Conservation (phyloP, 2,888 invertebrate species). For the Campoletis raptor region DNA sequence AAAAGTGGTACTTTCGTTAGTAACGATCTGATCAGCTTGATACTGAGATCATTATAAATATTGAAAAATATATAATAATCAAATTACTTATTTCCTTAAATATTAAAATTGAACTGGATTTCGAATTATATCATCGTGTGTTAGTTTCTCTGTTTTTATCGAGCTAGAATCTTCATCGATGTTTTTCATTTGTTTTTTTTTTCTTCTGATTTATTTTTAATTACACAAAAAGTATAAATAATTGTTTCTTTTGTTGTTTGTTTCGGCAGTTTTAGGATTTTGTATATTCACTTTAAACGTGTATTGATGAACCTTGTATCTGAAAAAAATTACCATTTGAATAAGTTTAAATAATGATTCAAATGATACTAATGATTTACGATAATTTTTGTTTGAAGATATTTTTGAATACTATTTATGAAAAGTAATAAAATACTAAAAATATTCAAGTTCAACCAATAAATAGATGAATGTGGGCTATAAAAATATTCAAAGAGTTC, state of each 20-base stretch:
- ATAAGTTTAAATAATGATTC: neutral
- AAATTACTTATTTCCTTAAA: neutral
- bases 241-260: neutral
- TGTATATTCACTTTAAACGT: neutral
- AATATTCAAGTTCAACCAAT: neutral
- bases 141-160: neutral
- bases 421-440: neutral
- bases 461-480: neutral
- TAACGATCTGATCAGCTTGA: neutral
- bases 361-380: neutral
- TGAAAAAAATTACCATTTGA: neutral
- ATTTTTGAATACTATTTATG: neutral
- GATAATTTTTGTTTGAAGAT: neutral
- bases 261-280: neutral
- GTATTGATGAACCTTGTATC: too few species aligned
- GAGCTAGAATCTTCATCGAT: neutral
- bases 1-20: neutral
- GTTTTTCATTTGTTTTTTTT: neutral
- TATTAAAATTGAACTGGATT: neutral
- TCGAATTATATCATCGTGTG: neutral
- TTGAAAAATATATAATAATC: neutral
- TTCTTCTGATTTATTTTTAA: neutral
- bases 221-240: neutral
- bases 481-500: neutral
- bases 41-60: neutral